Conservation (phyloP, 2,113 vertebrate species). For the Gymnorhina tibicen region DNA sequence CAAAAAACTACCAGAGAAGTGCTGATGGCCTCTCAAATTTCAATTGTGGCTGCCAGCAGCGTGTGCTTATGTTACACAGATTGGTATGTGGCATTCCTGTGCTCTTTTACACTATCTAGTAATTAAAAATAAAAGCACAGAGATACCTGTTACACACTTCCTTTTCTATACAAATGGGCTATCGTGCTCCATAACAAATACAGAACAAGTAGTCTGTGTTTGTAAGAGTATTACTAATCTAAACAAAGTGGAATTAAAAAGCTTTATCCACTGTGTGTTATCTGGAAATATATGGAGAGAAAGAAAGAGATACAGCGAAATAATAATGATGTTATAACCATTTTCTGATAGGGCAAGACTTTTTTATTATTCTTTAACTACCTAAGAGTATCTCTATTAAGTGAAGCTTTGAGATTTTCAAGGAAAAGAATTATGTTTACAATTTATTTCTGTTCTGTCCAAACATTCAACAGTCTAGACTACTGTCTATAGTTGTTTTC, state of each 20-base stretch:
- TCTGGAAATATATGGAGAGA: background rate
- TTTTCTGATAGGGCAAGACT: background rate
- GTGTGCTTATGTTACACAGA: background rate
- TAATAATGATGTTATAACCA: background rate
- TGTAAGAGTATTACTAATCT: background rate
- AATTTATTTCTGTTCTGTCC: background rate
- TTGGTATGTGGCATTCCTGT: background rate
- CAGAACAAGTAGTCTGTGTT: fast-evolving
- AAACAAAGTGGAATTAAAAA: background rate
- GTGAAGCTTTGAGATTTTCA: background rate
- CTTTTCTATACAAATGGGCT: background rate
- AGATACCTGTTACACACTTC: background rate
- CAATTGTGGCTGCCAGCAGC: background rate
- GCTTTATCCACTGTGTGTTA: background rate
- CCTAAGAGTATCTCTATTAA: background rate
- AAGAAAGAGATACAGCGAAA: background rate
- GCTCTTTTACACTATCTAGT: background rate
- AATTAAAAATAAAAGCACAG: background rate
- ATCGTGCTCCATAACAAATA: background rate
- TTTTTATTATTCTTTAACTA: background rate
- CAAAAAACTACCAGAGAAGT: background rate
- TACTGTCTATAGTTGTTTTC: background rate
- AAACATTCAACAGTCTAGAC: background rate
- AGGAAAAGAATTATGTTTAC: background rate
- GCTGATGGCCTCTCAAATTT: background rate